These are phyloP conservation scores for Megalopta genalis DNA, from an alignment of 1,140 invertebrate species.

Conservation along the genomic window DNA sequence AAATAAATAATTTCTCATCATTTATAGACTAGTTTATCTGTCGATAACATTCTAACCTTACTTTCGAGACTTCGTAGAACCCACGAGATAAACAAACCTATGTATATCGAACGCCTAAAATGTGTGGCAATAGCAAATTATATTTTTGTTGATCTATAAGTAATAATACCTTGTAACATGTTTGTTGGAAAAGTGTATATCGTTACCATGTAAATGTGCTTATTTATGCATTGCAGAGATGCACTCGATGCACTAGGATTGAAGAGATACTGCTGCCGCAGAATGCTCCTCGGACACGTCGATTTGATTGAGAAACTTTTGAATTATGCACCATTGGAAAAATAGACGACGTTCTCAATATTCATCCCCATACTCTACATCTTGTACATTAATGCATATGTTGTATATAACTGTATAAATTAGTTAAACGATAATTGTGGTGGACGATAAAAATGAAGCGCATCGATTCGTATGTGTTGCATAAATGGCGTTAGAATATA, in stretches of 20 bases:
- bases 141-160: too few species aligned
- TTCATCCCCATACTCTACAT: not conserved
- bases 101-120: not conserved
- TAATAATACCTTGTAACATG: too few species aligned
- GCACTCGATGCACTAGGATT: constrained; percentile 98
- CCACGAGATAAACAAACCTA: not conserved
- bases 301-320: constrained; percentile 99
- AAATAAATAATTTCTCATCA: too few species aligned
- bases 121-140: not conserved
- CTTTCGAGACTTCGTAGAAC: not conserved
- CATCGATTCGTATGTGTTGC: not conserved
- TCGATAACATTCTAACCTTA: not conserved
- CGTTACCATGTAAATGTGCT: not conserved
- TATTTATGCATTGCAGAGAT: constrained; percentile 85
- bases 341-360: constrained; percentile 77
- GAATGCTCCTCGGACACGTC: constrained; percentile 99
- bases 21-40: not conserved
- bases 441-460: not conserved
- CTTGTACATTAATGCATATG: constrained; percentile 35
- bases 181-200: not conserved
- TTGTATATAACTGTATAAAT: constrained; percentile 40
- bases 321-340: constrained; percentile 98
- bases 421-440: constrained; percentile 1
- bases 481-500: not conserved
- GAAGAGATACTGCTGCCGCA: constrained; percentile 97